These are phyloP conservation scores for Dromococcyx pavoninus DNA, from an alignment of 2,797 vertebrate genomes.

Conservation along the genomic window DNA sequence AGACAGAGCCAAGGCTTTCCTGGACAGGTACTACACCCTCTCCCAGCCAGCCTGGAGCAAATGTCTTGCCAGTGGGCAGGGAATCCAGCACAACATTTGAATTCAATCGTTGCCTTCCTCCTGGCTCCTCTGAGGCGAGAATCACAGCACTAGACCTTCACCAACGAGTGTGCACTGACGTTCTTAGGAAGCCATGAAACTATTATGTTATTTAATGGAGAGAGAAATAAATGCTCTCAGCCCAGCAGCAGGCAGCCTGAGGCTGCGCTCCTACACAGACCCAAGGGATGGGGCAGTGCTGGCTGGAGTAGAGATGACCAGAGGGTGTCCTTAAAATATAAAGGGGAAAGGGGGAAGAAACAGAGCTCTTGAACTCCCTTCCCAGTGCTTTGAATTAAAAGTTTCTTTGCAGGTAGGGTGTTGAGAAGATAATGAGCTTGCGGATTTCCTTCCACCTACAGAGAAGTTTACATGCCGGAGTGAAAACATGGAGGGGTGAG, in stretches of 20 bases:
- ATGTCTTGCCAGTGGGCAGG: neutral
- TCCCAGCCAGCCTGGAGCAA: neutral
- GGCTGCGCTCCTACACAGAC: neutral
- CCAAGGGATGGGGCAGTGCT: neutral
- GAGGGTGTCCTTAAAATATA: neutral
- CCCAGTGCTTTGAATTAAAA: neutral
- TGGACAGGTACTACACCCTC: neutral
- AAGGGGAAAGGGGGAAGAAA: neutral
- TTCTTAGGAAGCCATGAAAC: neutral
- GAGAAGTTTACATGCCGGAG: neutral
- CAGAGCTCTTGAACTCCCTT: neutral
- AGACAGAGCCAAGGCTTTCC: neutral
- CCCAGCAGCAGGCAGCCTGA: neutral
- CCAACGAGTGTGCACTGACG: neutral
- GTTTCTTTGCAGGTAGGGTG: constrained; percentile 31
- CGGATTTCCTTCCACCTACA: neutral
- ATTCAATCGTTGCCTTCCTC: neutral
- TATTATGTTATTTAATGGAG: neutral
- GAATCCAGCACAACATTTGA: accelerated
- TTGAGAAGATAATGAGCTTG: neutral
- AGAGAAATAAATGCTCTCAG: neutral
- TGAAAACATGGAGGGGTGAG: neutral
- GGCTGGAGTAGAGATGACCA: neutral
- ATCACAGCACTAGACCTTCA: neutral
- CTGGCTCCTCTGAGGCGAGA: neutral